Base-by-base conservation (phyloP, 2,888 invertebrate species). In the Horisme vitalbata region DNA sequence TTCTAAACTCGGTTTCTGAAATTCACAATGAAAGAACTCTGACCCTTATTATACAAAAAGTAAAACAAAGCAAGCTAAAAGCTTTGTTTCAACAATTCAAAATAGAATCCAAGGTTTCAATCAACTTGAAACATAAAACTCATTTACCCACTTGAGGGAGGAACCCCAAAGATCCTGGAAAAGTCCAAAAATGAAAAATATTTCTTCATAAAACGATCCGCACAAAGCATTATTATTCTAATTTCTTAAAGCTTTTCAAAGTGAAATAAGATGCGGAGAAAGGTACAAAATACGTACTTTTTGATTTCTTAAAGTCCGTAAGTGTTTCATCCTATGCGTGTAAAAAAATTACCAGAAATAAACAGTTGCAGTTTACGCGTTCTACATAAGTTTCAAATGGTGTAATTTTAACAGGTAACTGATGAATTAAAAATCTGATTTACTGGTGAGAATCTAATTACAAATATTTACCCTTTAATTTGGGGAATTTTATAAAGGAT, bases 221-320 rank as follows among this genome's bases (percentile, higher is more conserved):
- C 31, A 45, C 52, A 48, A 53, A 55, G 47, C 49, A 41, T 46
- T 52, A 48, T 56, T 53, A 49, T 49, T 49, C 41, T 45, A 47
- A 47, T 45, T 57, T 52, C 43, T 44, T 34, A 43, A 27, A 43
- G 39, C 43, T 45, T 44, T 39, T 31, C 41, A 26, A 45, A 31
- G 35, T 50, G 41, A 44, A 50, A 52, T 41, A 41, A 23, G 38
- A 24, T 31, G 9, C 18, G 32, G 41, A 28, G 23, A 32, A 41
- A 46, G 43, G 18, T 28, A 27, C 10, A 5, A 24, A 24, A 24
- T 10, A 8, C 7, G 10, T 24, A 8, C 8, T 24, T 24, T 24
- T 24, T 10, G 10, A 18, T 18, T n/a, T n/a, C n/a, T n/a, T n/a
- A n/a, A n/a, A n/a, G n/a, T n/a, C n/a, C n/a, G n/a, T n/a, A n/a